phyloP scores from a whole-genome alignment of 2,888 invertebrate species.

The Mechanitis messenoides region DNA sequence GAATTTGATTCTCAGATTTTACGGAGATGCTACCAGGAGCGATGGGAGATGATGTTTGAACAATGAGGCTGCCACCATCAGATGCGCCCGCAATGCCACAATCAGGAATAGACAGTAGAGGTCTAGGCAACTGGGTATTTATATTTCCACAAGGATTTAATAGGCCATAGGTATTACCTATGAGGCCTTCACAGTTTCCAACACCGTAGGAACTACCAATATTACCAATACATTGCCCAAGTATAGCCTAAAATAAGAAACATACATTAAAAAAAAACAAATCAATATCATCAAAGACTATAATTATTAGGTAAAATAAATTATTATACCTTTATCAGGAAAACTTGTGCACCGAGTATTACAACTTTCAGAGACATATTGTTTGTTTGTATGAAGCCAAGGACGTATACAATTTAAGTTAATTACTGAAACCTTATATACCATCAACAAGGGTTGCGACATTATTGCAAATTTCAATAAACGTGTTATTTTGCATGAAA shows the following conservation, averaged over 20 bases:
- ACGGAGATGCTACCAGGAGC: not conserved
- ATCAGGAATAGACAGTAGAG: not conserved
- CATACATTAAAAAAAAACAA: no score
- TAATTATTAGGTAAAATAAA: no score
- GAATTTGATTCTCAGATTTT: not conserved
- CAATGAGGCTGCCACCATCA: not conserved
- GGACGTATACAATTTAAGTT: no score
- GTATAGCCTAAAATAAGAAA: not conserved
- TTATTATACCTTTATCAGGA: no score
- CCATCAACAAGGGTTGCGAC: not conserved
- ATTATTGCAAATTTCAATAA: not conserved
- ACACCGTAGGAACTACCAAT: not conserved
- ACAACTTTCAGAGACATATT: no score
- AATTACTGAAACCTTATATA: not conserved
- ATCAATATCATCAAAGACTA: no score
- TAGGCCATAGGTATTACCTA: not conserved
- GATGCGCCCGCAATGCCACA: not conserved
- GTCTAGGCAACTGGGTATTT: not conserved
- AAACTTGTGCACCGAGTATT: no score
- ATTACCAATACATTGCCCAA: conserved; percentile 2
- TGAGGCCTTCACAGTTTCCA: not conserved
- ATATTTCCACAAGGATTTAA: not conserved
- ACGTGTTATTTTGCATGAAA: not conserved
- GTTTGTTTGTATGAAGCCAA: no score
- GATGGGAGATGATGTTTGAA: not conserved